A percentile compares a stretch with the other conserved stretches of the same genome.
Evolutionary conservation across 2,113 vertebrate genomes (phyloP).

Genomic region (Capreolus pygargus): DNA sequence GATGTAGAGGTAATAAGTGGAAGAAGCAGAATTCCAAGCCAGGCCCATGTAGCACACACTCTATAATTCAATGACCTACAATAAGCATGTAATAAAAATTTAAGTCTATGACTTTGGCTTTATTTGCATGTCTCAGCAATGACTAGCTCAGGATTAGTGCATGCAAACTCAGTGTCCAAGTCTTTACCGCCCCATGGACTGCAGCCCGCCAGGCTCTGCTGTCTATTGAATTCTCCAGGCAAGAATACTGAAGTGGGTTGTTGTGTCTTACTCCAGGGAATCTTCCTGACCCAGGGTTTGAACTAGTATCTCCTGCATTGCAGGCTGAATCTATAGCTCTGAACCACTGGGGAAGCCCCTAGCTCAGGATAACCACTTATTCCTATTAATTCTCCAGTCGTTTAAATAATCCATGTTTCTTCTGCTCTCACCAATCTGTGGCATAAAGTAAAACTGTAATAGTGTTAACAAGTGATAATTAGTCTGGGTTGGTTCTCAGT

Average conservation of each 20-base stretch:
- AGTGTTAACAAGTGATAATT: neutral
- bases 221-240: neutral
- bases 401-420: neutral
- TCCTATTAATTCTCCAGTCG: neutral
- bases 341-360: neutral
- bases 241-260: neutral
- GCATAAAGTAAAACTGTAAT: neutral
- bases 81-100: neutral
- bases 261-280: neutral
- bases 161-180: neutral
- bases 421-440: neutral
- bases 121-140: neutral
- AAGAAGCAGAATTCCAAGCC: neutral
- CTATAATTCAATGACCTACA: neutral
- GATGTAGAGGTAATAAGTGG: neutral
- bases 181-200: neutral
- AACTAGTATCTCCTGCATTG: neutral
- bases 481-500: neutral
- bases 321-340: neutral
- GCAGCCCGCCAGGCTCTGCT: neutral
- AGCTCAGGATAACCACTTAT: neutral
- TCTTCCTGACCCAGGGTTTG: neutral
- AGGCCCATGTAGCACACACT: neutral
- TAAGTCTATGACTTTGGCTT: neutral
- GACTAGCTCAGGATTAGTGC: neutral